These are phyloP conservation scores for Unio pictorum DNA, from an alignment of 2,888 invertebrate species.

Conservation along the genomic window DNA sequence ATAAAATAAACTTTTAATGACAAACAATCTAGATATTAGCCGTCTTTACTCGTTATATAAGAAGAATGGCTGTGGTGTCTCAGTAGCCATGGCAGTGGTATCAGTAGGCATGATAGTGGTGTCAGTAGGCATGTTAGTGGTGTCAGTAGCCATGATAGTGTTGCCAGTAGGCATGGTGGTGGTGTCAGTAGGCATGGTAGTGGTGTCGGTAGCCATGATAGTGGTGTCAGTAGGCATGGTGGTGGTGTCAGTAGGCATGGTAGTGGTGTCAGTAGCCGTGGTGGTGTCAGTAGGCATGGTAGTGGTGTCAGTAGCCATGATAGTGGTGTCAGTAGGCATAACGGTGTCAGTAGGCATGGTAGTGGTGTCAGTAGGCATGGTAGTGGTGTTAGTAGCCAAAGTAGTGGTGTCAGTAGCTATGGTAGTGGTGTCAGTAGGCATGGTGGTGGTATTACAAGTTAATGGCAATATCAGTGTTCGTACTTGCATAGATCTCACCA, in stretches of 20 bases:
- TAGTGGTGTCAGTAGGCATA: no score
- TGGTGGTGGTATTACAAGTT: not conserved
- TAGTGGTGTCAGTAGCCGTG: no score
- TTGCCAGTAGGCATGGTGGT: not conserved
- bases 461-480: constrained; percentile 1
- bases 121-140: not conserved
- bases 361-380: not conserved
- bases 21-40: constrained; percentile 1
- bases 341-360: no score
- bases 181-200: not conserved
- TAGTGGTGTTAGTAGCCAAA: not conserved
- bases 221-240: constrained; percentile 1
- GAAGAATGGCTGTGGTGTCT: not conserved
- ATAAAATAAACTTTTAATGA: not conserved
- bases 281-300: constrained; percentile 1
- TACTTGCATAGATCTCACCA: not conserved
- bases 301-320: not conserved
- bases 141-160: no score
- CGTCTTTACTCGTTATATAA: constrained; percentile 1
- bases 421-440: not conserved
- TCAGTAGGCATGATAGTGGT: constrained; percentile 4
- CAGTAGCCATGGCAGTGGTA: no score
- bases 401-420: no score
- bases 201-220: no score
- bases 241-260: not conserved